Conservation (phyloP, 2,113 vertebrate species). For the Panthera tigris region DNA sequence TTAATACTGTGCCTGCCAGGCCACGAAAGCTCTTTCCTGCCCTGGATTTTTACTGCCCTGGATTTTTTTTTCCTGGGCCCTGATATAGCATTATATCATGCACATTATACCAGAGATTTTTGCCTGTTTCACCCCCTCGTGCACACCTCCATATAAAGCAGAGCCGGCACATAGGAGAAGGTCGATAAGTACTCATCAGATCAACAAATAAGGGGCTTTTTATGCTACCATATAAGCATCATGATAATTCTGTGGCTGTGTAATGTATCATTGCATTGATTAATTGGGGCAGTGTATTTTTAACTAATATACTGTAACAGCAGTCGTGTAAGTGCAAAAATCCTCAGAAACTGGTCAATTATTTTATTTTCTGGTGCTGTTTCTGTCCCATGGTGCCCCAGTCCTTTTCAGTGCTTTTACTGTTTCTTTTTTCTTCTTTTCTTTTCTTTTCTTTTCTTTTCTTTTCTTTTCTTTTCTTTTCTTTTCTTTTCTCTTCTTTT, state of each 20-base stretch:
- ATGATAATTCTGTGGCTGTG: neutral
- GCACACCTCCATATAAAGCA: neutral
- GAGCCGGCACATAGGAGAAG: neutral
- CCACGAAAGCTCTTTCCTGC: neutral
- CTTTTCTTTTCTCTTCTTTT: too few relatives aligned
- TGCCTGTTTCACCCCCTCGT: neutral
- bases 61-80: neutral
- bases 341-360: neutral
- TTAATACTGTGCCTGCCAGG: neutral
- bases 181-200: neutral
- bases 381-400: neutral
- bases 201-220: neutral
- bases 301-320: neutral
- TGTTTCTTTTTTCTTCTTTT: neutral
- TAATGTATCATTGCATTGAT: neutral
- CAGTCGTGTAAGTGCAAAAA: neutral
- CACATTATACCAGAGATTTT: neutral
- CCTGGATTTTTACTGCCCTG: neutral
- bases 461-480: neutral
- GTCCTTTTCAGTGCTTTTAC: neutral
- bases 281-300: neutral
- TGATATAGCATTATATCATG: neutral
- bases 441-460: rapidly evolving
- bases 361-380: neutral
- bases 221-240: neutral